Evolutionary conservation across 2,797 vertebrate genomes (phyloP).

Genomic region (Eospalax fontanierii): DNA sequence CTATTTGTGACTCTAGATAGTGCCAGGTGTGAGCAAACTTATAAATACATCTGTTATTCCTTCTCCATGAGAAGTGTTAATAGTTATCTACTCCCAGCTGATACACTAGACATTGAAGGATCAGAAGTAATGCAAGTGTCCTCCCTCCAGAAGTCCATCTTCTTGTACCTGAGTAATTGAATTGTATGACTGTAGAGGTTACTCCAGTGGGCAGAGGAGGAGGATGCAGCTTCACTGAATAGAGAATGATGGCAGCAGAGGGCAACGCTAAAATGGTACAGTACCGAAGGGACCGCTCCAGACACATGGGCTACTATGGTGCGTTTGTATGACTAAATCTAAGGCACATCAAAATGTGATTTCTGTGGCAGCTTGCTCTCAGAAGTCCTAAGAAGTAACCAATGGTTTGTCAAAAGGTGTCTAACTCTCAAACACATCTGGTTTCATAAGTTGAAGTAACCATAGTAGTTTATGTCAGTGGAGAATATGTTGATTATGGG

Average conservation of each 20-base stretch:
- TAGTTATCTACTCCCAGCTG: background rate
- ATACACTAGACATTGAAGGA: background rate
- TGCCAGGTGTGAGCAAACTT: slow-evolving; percentile 12
- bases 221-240: background rate
- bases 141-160: background rate
- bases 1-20: slow-evolving; percentile 21
- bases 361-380: background rate
- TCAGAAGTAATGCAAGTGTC: background rate
- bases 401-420: slow-evolving; percentile 8
- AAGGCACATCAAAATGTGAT: background rate
- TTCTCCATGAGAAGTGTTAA: background rate
- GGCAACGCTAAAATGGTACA: background rate
- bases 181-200: background rate
- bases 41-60: background rate
- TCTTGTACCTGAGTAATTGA: background rate
- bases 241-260: background rate
- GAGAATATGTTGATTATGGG: background rate
- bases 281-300: slow-evolving; percentile 55
- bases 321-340: background rate
- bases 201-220: background rate
- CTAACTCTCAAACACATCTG: background rate
- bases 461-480: background rate
- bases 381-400: slow-evolving; percentile 7
- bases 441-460: slow-evolving; percentile 16
- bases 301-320: background rate